Evolutionary conservation across 1,140 invertebrate genomes (phyloP), one percentile per base, ranked within the genome.

Genomic region (Anagrus nilaparvatae): DNA sequence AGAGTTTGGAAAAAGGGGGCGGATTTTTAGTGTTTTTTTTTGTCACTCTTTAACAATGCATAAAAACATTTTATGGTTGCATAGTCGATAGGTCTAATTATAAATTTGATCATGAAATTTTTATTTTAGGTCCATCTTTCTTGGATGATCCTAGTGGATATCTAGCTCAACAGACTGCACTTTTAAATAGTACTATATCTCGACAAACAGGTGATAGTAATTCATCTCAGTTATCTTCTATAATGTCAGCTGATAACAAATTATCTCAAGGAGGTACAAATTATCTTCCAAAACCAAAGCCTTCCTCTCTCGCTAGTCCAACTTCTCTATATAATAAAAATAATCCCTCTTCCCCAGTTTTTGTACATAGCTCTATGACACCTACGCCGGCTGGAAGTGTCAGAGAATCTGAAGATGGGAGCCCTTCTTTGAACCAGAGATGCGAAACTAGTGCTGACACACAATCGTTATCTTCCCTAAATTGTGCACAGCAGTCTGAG

Each of bases 71-170:
- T n/a, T n/a, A n/a, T n/a, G n/a, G n/a, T n/a, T n/a, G n/a, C n/a
- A n/a, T n/a, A n/a, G n/a, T n/a, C n/a, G n/a, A n/a, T n/a, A n/a
- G n/a, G n/a, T n/a, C n/a, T n/a, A n/a, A n/a, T n/a, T n/a, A n/a
- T n/a, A n/a, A n/a, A n/a, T n/a, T n/a, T n/a, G n/a, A n/a, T n/a
- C n/a, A n/a, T n/a, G n/a, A n/a, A n/a, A n/a, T 36, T 34, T 28
- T 23, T 8, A 6, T 20, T 10, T 17, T 5, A 47, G 69, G 69
- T 44, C 81, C 79, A 2, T 82, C 80, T 25, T 91, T 91, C 54
- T 78, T 91, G 69, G 87, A 92, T 49, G 87, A 93, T 63, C 86
- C 87, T 0, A 88, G 80, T 56, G 87, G 84, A 4, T 92, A 90
- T 67, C 64, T 92, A 40, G 82, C 85, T 5, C 86, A 89, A 54